A percentile compares a stretch with the other conserved stretches of the same genome.
These are phyloP conservation scores for Mythimna vitellina DNA, from an alignment of 2,888 invertebrate species.

Conservation along the genomic window DNA sequence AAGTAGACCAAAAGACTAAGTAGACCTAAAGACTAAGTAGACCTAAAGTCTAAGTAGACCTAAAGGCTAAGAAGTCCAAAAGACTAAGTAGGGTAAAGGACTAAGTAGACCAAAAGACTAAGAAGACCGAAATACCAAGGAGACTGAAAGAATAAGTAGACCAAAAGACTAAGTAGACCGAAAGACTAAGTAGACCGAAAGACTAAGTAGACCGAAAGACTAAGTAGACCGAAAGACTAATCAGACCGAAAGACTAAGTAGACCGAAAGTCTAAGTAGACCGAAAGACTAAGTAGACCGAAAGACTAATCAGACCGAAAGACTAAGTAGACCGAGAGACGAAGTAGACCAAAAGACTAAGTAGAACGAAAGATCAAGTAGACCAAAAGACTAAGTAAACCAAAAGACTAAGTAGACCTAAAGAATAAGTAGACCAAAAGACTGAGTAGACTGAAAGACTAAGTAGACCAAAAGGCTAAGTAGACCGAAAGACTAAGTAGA, in stretches of 20 bases:
- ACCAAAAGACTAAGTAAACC: too few relatives aligned
- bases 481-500: background rate
- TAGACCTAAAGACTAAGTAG: too few relatives aligned
- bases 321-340: too few relatives aligned
- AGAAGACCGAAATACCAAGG: background rate
- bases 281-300: too few relatives aligned
- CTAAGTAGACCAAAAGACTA: too few relatives aligned
- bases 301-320: too few relatives aligned
- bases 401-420: too few relatives aligned
- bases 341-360: conserved; percentile 57
- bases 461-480: background rate
- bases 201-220: background rate
- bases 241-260: conserved; percentile 1
- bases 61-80: background rate
- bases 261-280: background rate
- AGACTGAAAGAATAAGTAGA: background rate
- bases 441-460: background rate
- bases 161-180: background rate
- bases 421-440: background rate
- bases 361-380: background rate
- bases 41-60: too few relatives aligned
- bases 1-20: too few relatives aligned
- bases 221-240: too few relatives aligned
- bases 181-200: background rate
- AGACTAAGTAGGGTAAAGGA: background rate